Conservation (phyloP, 2,888 invertebrate genomes). For the Caenorhabditis doughertyi region DNA sequence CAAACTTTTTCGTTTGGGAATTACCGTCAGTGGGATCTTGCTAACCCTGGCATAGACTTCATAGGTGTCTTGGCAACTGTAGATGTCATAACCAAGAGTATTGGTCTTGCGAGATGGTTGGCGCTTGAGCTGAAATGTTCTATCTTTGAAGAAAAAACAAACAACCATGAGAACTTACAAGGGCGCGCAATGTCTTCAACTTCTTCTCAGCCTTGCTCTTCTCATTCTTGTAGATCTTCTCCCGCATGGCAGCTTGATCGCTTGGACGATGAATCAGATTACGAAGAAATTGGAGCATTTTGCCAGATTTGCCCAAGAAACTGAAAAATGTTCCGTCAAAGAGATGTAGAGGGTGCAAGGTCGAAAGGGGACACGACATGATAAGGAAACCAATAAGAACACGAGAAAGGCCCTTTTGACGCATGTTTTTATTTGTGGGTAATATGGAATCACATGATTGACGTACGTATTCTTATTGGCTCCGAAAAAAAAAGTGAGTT, state of each 20-base stretch:
- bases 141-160: no score
- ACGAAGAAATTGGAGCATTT: neutral
- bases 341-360: neutral
- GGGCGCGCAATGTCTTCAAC: neutral
- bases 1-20: neutral
- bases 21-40: neutral
- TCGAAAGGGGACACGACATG: neutral
- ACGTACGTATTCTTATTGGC: neutral
- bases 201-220: conserved; percentile 2
- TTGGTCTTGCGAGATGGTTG: neutral
- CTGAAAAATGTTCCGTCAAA: neutral
- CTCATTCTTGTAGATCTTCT: neutral
- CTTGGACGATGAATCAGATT: neutral
- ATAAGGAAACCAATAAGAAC: conserved; percentile 15
- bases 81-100: neutral
- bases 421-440: conserved; percentile 3
- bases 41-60: neutral
- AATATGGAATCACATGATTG: conserved; percentile 13
- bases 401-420: conserved; percentile 5
- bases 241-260: neutral
- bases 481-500: no score
- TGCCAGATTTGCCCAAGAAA: neutral
- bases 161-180: neutral
- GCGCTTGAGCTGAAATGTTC: neutral
- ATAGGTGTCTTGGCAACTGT: neutral